Base-by-base conservation (phyloP, 2,888 invertebrate species). In the Lamellibrachia columna region DNA sequence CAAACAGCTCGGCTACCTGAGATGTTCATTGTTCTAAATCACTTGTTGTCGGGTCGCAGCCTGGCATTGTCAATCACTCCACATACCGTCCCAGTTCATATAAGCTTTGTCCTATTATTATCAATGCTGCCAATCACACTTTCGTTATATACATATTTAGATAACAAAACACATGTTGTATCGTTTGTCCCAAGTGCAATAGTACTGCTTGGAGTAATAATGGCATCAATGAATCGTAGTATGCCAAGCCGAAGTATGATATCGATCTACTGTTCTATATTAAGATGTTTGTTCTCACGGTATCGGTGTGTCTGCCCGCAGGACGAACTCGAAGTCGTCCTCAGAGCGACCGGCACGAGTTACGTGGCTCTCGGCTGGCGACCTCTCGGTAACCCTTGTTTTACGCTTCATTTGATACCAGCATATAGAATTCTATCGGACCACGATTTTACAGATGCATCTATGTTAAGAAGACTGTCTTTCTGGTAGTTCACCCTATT, bases 341-440 rank as follows among this genome's bases (percentile, higher is more conserved):
- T 99, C 97, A 97, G 98, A 92, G 98, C 98, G n/a, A 98, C 98
- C 94, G 98, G 98, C 2, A 98, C 98, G 0, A 98, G 98, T 22
- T 99, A 98, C 97, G 98, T 98, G 6, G 98, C 98, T 8, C 95
- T 99, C 7, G 99, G 99, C n/a, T 99, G 99, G 99, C 97, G 99
- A 93, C 98, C 99, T 0, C 90, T 90, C 9, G 95, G 96, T 96
- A 15, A 11, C 6, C 22, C 6, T 22, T 22, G 15, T 75, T 22
- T 75, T 75, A 75, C 22, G 4, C n/a, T 75, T 75, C 15, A 22
- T 75, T 7, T 1, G 55, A 55, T 55, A 55, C 55, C 55, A 9
- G 9, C 55, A 55, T 55, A 9, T 55, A 9, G 7, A 55, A 9
- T 4, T 9, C 55, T n/a, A 1, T 6, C 75, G 22, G 15, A 11